Base-by-base conservation (phyloP, 2,797 vertebrate species). In the Mus minutoides region DNA sequence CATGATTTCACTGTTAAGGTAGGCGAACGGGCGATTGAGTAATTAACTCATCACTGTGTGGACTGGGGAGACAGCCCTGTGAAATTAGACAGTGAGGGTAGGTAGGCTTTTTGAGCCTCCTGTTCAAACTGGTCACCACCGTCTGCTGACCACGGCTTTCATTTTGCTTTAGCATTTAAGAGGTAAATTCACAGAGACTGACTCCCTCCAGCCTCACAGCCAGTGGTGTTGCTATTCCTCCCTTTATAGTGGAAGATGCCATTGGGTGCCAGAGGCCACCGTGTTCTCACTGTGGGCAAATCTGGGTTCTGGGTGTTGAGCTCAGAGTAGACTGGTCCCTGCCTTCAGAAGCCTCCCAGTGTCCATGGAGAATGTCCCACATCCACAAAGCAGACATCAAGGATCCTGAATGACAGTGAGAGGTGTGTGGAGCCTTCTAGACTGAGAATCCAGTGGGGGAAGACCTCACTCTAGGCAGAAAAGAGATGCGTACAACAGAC, bases 1-100 rank as follows among this genome's bases (percentile, higher is more conserved):
- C 0, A 2, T 62, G 85, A 73, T 96, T 93, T 76, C 85, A 95
- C 95, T 90, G 83, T 88, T 0, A 3, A 95, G 95, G 93, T 96
- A 94, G 94, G 92, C 88, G 94, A 83, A 75, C 0, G 8, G 43
- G 16, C 0, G 2, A 85, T 78, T 80, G 10, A 34, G 84, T 60
- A 78, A 93, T 96, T 85, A 90, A 91, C 88, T 82, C 0, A 0
- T 90, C 88, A 52, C 46, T 26, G 16, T 85, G 54, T 71, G 21
- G 77, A 76, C 58, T 29, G 17, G 5, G 91, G 93, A 40, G 88
- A 94, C 79, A 40, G 88, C 95, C 64, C 26, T 49, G 0, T 91
- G 87, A 93, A 88, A 54, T 88, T 80, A 29, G 76, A 43, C 34
- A 40, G n/a, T 19, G 43, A 80, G 13, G 16, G 31, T 86, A 76